Conservation (phyloP, 2,113 vertebrate species). For the Otocyon megalotis region DNA sequence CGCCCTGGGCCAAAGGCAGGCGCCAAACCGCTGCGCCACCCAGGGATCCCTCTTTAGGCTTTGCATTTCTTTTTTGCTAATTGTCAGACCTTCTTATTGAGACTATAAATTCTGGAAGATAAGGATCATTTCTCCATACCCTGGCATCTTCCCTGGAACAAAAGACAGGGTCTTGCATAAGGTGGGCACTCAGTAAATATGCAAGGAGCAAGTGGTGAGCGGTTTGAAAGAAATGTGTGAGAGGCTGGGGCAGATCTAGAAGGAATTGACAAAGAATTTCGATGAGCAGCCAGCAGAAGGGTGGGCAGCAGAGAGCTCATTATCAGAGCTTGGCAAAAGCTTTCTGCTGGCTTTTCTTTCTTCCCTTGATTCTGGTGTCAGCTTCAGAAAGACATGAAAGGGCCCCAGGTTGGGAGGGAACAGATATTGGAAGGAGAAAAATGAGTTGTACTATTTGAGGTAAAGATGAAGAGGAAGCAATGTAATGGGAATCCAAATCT, state of each 20-base stretch:
- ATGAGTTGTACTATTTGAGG: background rate
- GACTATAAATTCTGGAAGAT: background rate
- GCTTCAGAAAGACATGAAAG: background rate
- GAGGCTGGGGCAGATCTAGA: background rate
- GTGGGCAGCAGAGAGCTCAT: background rate
- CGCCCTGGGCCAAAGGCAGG: too few species aligned
- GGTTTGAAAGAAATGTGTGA: background rate
- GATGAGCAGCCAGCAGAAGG: accelerated
- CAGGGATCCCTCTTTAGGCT: too few species aligned
- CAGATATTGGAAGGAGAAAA: background rate
- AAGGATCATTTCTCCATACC: background rate
- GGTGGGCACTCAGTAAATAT: background rate
- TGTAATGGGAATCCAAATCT: background rate
- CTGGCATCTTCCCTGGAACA: too few species aligned
- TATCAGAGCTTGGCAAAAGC: background rate
- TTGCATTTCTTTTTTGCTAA: background rate
- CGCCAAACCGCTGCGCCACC: too few species aligned
- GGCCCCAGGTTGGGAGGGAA: background rate
- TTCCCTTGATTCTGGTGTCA: background rate
- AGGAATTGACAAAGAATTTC: background rate
- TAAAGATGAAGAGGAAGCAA: background rate
- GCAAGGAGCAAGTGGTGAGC: background rate
- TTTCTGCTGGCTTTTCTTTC: background rate
- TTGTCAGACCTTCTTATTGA: background rate
- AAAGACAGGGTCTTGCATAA: background rate